Conservation (phyloP, 1,140 invertebrate species). For the Trachymyrmex cornetzi region DNA sequence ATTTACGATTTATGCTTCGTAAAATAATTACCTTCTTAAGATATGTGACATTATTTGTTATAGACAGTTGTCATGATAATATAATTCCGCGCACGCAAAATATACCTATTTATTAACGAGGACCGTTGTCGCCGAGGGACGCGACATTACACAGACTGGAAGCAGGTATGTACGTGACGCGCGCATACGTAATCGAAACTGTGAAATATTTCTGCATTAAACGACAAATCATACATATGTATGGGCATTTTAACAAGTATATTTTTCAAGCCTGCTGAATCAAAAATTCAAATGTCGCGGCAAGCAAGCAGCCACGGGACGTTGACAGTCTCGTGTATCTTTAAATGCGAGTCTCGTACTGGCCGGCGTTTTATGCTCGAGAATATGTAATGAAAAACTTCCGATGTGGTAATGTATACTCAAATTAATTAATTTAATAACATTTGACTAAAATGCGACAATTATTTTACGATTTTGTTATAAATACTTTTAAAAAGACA, state of each 20-base stretch:
- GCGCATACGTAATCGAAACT: conserved; percentile 54
- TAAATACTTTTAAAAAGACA: neutral
- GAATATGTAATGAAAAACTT: conserved; percentile 15
- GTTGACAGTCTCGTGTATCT: conserved; percentile 1
- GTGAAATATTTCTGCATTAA: conserved; percentile 45
- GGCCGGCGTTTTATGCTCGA: neutral
- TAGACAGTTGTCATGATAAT: conserved; percentile 58
- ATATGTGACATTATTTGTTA: neutral
- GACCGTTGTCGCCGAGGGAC: neutral
- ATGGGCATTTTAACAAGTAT: conserved; percentile 57
- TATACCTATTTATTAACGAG: conserved; percentile 62
- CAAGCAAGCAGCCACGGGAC: conserved; percentile 6
- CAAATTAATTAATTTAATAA: conserved; percentile 34
- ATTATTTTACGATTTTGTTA: neutral
- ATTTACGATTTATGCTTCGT: neutral
- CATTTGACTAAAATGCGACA: neutral
- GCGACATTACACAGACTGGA: neutral
- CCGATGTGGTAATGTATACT: neutral
- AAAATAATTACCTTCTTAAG: neutral
- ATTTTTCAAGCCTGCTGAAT: conserved; percentile 46
- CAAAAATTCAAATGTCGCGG: conserved; percentile 60
- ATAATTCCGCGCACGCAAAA: conserved; percentile 58
- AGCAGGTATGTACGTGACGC: neutral
- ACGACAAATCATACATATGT: conserved; percentile 55
- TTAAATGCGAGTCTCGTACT: neutral